These are phyloP conservation scores for Spilogale gracilis DNA, from an alignment of 2,113 vertebrate species.

Conservation along the genomic window DNA sequence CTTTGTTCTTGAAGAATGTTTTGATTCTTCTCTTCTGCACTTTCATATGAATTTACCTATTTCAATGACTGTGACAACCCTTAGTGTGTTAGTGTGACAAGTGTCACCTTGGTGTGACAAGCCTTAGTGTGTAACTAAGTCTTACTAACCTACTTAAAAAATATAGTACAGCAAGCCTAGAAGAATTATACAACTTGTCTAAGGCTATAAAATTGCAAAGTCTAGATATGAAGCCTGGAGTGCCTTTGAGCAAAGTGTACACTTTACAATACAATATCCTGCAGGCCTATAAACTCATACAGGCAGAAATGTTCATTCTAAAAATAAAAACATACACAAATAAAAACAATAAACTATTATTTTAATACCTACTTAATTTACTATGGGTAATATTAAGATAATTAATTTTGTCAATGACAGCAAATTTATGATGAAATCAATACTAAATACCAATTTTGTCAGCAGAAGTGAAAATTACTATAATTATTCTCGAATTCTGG, in stretches of 20 bases:
- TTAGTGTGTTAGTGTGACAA: too few species aligned
- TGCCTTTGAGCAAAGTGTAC: not conserved
- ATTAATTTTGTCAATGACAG: not conserved
- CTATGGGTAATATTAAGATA: not conserved
- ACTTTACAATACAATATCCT: not conserved
- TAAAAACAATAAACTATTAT: conserved; percentile 1
- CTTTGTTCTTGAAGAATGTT: not conserved
- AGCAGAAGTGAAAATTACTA: not conserved
- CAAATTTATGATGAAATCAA: not conserved
- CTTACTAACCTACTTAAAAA: not conserved
- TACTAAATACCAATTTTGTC: not conserved
- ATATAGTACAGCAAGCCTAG: not conserved
- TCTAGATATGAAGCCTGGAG: not conserved
- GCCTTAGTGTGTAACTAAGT: not conserved
- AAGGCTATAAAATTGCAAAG: not conserved
- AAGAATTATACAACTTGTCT: not conserved
- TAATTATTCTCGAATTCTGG: not conserved
- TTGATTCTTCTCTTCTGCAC: not conserved
- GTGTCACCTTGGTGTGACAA: not conserved
- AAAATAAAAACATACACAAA: not conserved
- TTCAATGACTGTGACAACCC: not conserved
- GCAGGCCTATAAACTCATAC: not conserved
- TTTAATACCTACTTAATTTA: not conserved
- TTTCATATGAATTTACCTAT: not conserved
- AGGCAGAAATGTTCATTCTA: not conserved